Conservation (phyloP, 2,113 vertebrate species). For the Tychaedon coryphoeus region DNA sequence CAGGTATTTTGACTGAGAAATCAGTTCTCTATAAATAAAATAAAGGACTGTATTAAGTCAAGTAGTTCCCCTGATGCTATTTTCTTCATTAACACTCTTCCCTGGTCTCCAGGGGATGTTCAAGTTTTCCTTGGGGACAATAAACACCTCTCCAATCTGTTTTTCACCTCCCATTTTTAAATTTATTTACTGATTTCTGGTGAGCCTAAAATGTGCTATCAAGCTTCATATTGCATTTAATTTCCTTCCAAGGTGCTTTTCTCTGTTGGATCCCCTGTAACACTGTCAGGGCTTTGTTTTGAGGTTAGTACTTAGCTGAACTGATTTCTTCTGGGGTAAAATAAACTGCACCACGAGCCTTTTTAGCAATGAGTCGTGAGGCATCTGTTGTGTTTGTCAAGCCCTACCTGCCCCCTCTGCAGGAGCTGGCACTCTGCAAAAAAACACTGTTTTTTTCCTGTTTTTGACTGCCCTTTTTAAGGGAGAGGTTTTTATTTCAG, state of each 20-base stretch:
- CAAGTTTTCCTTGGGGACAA: slow-evolving; percentile 9
- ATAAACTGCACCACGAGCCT: not conserved
- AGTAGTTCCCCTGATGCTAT: not conserved
- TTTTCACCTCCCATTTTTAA: not conserved
- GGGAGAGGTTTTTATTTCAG: not conserved
- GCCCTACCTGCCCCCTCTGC: not conserved
- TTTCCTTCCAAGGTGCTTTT: not conserved
- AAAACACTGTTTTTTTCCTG: not conserved
- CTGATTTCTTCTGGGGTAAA: not conserved
- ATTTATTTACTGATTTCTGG: slow-evolving; percentile 13
- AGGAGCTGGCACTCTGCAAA: not conserved
- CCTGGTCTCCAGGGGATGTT: not conserved
- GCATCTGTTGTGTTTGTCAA: not conserved
- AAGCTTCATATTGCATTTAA: not conserved
- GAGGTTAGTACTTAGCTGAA: not conserved
- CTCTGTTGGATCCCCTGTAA: not conserved
- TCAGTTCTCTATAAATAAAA: slow-evolving; percentile 13
- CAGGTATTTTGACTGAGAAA: not conserved
- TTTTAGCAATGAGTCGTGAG: not conserved
- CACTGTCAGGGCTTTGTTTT: not conserved
- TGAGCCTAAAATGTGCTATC: not conserved
- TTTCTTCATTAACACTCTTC: slow-evolving; percentile 27
- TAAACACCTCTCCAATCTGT: slow-evolving; percentile 12
- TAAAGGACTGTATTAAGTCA: slow-evolving; percentile 2
- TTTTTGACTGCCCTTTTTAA: not conserved